Evolutionary conservation across 35 echinoderm and acorn worm species (phyloP).

Genomic region (Lytechinus variegatus): DNA sequence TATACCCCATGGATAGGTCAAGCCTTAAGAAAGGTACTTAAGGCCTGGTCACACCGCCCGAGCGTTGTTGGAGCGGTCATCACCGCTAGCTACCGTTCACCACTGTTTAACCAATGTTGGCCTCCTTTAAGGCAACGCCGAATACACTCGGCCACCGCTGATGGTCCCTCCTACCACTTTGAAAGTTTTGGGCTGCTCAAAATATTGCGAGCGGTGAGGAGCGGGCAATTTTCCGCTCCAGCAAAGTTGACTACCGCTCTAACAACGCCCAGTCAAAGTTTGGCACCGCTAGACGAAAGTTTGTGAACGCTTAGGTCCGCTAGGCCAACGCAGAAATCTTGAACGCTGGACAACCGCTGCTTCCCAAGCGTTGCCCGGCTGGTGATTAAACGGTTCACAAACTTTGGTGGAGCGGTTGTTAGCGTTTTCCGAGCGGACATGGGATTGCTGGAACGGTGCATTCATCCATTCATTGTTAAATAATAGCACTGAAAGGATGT

Average conservation of each 20-base stretch:
- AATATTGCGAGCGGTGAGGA: conserved; percentile 46
- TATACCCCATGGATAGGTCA: too few species aligned
- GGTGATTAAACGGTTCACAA: too few species aligned
- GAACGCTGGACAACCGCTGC: conserved; percentile 41
- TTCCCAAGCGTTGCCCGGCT: neutral
- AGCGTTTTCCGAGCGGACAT: too few species aligned
- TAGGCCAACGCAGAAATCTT: conserved; percentile 45
- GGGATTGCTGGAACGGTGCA: too few species aligned
- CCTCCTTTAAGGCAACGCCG: neutral
- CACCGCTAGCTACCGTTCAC: neutral
- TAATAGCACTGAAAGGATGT: too few species aligned
- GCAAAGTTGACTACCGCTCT: conserved; percentile 40
- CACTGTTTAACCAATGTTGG: conserved; percentile 32
- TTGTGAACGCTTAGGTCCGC: conserved; percentile 28
- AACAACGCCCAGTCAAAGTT: conserved; percentile 46
- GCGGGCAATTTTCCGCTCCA: conserved; percentile 25
- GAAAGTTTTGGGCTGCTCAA: conserved; percentile 38
- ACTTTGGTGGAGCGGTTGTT: too few species aligned
- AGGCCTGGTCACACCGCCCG: too few species aligned
- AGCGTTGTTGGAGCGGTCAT: too few species aligned
- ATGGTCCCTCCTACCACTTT: conserved; percentile 35
- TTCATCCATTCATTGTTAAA: too few species aligned
- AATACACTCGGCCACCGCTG: conserved; percentile 31
- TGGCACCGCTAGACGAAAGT: conserved; percentile 40
- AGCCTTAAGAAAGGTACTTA: too few species aligned